Base-by-base conservation (phyloP, 2,113 vertebrate species). In the Fulica atra region DNA sequence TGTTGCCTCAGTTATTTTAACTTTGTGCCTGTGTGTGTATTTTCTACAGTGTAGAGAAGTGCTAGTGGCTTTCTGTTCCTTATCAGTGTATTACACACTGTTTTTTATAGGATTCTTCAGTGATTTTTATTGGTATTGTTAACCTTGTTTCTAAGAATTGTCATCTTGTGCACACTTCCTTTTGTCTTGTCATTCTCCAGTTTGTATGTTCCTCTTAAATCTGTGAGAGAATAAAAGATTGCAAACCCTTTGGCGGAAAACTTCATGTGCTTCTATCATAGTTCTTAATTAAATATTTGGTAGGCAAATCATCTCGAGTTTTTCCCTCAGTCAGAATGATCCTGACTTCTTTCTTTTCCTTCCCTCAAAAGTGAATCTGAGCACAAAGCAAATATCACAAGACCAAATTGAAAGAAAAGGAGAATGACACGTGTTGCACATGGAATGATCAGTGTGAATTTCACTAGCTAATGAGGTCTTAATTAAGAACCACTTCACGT, bases 1-100 rank as follows among this genome's bases (percentile, higher is more conserved):
- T 84, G 56, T 93, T 93, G 81, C 83, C 68, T 92, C 6, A 24
- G 12, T 66, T 88, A 57, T 88, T 95, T 91, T 95, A 60, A 31
- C 29, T 53, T 59, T 4, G 9, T 6, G 24, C 26, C 25, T 81
- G 94, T 66, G 10, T 50, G 74, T 69, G 78, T 11, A 10, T 96
- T 95, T 97, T 63, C 81, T 90, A 42, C 17, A 46, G 26, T 78
- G n/a, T 36, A 82, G 68, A 65, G 44, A 38, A 79, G 11, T 60
- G 25, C 35, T 56, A 35, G 69, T 23, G 8, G 29, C 88, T 97
- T 92, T 65, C 56, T 65, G 16, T 81, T 88, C 66, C 44, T 61
- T 77, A 73, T 88, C 89, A 87, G 51, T 84, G 61, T 92, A 29
- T 68, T 90, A 3, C 0, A 0, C 64, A n/a, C 13, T 86, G 19